A percentile compares a stretch with the other conserved stretches of the same genome.
Conservation (phyloP, 2,113 vertebrate species). For the Arenaria interpres region DNA sequence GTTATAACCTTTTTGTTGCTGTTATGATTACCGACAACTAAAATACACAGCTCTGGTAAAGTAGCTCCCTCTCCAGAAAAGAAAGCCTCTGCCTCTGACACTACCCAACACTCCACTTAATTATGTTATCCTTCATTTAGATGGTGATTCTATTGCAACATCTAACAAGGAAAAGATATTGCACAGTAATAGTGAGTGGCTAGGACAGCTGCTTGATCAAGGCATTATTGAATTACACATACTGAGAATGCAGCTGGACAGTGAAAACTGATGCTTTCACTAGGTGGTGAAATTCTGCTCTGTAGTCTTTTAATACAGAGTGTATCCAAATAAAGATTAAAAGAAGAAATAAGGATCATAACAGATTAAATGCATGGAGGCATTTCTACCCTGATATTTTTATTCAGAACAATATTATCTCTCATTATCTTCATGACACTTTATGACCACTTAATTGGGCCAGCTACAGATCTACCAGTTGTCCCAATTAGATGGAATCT, state of each 20-base stretch:
- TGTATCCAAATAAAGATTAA: not conserved
- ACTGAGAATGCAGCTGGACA: not conserved
- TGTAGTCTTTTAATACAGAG: not conserved
- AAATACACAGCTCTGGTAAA: not conserved
- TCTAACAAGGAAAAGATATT: slow-evolving; percentile 32
- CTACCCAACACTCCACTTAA: slow-evolving; percentile 22
- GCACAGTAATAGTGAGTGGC: slow-evolving; percentile 12
- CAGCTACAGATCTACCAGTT: not conserved
- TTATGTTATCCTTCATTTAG: slow-evolving; percentile 30
- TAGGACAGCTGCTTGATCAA: slow-evolving; percentile 44
- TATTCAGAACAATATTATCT: not conserved
- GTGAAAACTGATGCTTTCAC: slow-evolving; percentile 22
- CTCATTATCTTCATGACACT: not conserved
- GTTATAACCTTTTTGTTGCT: not conserved
- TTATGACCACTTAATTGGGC: not conserved
- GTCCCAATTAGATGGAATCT: not conserved
- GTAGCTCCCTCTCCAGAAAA: not conserved
- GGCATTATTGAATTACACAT: slow-evolving; percentile 2
- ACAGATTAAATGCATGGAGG: not conserved
- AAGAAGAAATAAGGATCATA: not conserved
- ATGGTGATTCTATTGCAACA: slow-evolving; percentile 15
- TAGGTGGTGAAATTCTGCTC: slow-evolving; percentile 31
- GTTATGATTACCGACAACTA: not conserved
- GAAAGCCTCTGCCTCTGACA: not conserved
- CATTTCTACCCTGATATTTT: slow-evolving; percentile 11